A percentile compares a stretch with the other conserved stretches of the same genome.
Conservation (phyloP, 2,797 vertebrate species). For the Astyanax mexicanus region DNA sequence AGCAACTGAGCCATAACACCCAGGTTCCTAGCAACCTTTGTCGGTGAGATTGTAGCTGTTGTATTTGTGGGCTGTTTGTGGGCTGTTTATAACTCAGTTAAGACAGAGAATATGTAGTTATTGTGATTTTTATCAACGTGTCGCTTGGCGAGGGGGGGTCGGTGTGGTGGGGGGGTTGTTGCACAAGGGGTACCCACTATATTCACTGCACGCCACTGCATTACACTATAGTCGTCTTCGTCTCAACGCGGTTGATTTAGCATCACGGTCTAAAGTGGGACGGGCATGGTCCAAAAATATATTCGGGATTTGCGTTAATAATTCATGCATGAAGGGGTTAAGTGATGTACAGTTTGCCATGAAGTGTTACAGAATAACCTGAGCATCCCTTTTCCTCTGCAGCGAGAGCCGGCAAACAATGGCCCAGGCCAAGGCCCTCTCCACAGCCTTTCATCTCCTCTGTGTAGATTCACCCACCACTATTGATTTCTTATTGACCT, state of each 20-base stretch:
- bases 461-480: slow-evolving; percentile 90
- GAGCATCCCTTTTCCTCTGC: slow-evolving; percentile 76
- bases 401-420: slow-evolving; percentile 82
- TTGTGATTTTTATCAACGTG: too few species aligned
- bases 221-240: too few species aligned
- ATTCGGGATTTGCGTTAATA: slow-evolving; percentile 30
- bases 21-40: too few species aligned
- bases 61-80: too few species aligned
- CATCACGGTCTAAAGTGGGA: not conserved
- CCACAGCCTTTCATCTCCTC: slow-evolving; percentile 89
- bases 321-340: slow-evolving; percentile 53
- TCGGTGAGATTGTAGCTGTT: too few species aligned
- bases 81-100: too few species aligned
- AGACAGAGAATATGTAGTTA: too few species aligned
- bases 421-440: slow-evolving; percentile 82
- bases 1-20: too few species aligned
- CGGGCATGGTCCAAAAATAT: slow-evolving; percentile 9
- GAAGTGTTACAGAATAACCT: slow-evolving; percentile 70
- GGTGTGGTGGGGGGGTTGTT: too few species aligned
- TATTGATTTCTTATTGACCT: slow-evolving; percentile 98
- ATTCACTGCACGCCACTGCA: too few species aligned
- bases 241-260: not conserved
- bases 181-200: too few species aligned
- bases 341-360: slow-evolving; percentile 60
- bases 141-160: too few species aligned